Conservation (phyloP, 2,888 invertebrate species). For the Prosopocoilus inquinatus region DNA sequence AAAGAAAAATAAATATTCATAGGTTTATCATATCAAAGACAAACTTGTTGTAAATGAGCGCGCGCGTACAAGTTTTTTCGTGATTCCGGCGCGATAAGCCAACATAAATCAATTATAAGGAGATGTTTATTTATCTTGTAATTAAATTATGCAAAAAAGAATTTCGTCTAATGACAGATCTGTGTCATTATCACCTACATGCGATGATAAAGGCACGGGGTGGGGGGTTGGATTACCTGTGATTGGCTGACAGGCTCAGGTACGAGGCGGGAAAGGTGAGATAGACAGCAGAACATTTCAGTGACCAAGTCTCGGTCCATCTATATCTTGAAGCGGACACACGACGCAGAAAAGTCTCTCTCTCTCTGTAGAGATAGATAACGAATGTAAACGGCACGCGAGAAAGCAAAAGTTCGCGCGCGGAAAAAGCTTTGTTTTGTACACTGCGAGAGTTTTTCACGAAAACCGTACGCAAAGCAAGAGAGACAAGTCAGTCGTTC, state of each 20-base stretch:
- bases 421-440: too few species aligned
- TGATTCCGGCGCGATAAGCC: too few species aligned
- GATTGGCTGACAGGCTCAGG: slow-evolving; percentile 25
- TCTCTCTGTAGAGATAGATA: too few species aligned
- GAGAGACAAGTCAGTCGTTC: too few species aligned
- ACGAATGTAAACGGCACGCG: too few species aligned
- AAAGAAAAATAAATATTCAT: too few species aligned
- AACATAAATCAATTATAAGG: neutral
- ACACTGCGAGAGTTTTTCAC: too few species aligned
- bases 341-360: neutral
- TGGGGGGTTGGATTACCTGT: slow-evolving; percentile 20
- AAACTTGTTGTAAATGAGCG: too few species aligned
- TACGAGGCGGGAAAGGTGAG: slow-evolving; percentile 27
- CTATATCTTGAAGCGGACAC: slow-evolving; percentile 15
- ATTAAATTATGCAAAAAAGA: slow-evolving; percentile 13
- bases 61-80: too few species aligned
- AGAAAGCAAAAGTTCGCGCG: neutral
- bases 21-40: too few species aligned
- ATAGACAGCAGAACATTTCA: slow-evolving; percentile 26
- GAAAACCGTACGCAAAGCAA: too few species aligned
- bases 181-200: slow-evolving; percentile 17
- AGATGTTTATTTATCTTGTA: neutral
- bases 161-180: slow-evolving; percentile 15
- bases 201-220: slow-evolving; percentile 17
- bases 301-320: slow-evolving; percentile 28